Percentiles rank a stretch among this genome's conserved stretches.
phyloP scores from a whole-genome alignment of 30 jellyfish, hydroid and myxozoan species.

The Rhopilema esculentum region DNA sequence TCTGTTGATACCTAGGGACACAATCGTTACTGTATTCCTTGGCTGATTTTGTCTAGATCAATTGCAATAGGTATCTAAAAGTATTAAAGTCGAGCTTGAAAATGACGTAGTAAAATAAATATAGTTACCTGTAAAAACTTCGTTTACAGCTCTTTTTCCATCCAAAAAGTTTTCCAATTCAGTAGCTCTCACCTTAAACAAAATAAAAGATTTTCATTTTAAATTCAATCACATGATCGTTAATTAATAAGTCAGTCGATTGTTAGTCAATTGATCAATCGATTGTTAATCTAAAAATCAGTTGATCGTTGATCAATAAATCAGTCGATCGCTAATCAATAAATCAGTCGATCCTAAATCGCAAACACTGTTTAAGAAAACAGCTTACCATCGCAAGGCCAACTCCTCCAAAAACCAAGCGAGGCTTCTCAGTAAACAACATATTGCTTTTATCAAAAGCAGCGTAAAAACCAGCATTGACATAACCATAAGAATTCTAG shows the following conservation, averaged over 20 bases:
- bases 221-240: not conserved
- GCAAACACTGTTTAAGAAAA: not conserved
- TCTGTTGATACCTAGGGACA: no score
- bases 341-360: not conserved
- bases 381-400: conserved; percentile 11
- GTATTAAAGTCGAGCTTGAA: no score
- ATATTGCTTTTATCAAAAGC: conserved; percentile 1
- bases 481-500: conserved; percentile 60
- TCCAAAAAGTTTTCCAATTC: conserved; percentile 24
- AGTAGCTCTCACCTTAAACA: conserved; percentile 12
- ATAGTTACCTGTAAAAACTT: conserved; percentile 10
- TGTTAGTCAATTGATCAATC: not conserved
- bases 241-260: not conserved
- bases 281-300: not conserved
- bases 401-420: conserved; percentile 51
- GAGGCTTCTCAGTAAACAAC: conserved; percentile 26
- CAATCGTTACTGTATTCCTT: no score
- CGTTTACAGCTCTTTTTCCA: not conserved
- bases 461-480: conserved; percentile 62
- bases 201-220: not conserved
- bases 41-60: no score
- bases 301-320: not conserved
- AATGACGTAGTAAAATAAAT: no score
- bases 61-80: no score
- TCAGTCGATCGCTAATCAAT: no score